Evolutionary conservation across 2,797 vertebrate species (phyloP).

Genomic region (Sylvilagus floridanus): DNA sequence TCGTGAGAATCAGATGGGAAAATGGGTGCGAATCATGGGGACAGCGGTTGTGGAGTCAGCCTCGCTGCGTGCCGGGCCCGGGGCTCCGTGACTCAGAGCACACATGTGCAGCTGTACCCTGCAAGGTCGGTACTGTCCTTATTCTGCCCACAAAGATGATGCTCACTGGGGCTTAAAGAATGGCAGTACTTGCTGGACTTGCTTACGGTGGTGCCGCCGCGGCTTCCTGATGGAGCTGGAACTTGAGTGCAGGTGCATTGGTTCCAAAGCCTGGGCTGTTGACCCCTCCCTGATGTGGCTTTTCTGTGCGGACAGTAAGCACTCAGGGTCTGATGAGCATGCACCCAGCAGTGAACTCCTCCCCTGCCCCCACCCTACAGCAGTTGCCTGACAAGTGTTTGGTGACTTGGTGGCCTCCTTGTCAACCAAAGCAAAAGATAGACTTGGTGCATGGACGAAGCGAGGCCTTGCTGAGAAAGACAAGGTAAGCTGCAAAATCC

Average conservation of each 20-base stretch:
- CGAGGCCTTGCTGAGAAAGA: background rate
- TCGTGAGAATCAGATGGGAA: conserved; percentile 34
- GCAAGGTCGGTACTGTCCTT: background rate
- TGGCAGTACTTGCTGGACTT: background rate
- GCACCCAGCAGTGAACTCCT: background rate
- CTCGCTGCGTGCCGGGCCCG: background rate
- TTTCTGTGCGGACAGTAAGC: background rate
- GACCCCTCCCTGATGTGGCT: background rate
- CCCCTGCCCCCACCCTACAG: background rate
- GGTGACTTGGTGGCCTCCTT: background rate
- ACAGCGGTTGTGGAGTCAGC: background rate
- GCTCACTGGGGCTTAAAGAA: background rate
- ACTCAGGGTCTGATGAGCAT: background rate
- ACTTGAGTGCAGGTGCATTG: background rate
- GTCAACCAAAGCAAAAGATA: background rate
- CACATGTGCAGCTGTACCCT: background rate
- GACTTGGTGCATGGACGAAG: background rate
- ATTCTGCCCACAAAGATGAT: background rate
- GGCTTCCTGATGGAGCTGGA: background rate
- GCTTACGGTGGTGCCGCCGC: background rate
- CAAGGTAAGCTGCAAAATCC: background rate
- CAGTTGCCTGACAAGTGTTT: background rate
- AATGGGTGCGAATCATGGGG: conserved; percentile 13
- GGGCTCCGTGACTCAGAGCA: background rate
- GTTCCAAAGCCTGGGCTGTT: background rate